Evolutionary conservation across 37 sponge, comb jelly and placozoan genomes (phyloP).

Genomic region (Ephydatia muelleri): DNA sequence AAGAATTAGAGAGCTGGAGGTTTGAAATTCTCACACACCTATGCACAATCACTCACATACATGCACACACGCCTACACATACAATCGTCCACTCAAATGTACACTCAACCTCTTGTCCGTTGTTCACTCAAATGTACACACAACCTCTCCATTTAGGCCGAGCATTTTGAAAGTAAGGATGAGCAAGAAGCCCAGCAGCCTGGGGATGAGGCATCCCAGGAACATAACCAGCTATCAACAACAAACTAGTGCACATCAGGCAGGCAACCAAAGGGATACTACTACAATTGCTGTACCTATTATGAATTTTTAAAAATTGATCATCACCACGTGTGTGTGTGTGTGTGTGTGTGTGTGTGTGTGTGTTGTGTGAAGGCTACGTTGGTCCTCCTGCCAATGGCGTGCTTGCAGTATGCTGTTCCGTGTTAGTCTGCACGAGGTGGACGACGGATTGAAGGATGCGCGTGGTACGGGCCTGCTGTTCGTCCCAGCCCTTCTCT

Average conservation of each 20-base stretch:
- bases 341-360: too few relatives aligned
- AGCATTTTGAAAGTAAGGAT: neutral
- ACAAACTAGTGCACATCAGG: neutral
- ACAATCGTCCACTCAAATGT: neutral
- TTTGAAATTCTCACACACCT: too few relatives aligned
- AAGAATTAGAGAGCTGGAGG: slow-evolving; percentile 53
- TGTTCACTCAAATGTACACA: neutral
- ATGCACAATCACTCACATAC: neutral
- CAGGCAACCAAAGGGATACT: too few relatives aligned
- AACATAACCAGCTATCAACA: neutral
- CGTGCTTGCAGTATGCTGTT: neutral
- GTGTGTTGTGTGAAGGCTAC: too few relatives aligned
- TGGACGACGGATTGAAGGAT: neutral
- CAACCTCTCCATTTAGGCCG: neutral
- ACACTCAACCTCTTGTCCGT: neutral
- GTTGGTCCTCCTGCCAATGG: neutral
- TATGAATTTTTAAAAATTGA: neutral
- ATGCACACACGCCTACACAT: neutral
- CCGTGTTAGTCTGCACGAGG: neutral
- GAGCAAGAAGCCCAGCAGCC: neutral
- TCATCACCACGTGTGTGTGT: neutral
- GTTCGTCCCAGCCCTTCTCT: neutral
- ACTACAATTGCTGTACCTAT: too few relatives aligned
- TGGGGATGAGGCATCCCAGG: neutral
- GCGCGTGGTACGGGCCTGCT: neutral